These are phyloP conservation scores for Gavia stellata DNA, from an alignment of 2,113 vertebrate genomes.

Conservation along the genomic window DNA sequence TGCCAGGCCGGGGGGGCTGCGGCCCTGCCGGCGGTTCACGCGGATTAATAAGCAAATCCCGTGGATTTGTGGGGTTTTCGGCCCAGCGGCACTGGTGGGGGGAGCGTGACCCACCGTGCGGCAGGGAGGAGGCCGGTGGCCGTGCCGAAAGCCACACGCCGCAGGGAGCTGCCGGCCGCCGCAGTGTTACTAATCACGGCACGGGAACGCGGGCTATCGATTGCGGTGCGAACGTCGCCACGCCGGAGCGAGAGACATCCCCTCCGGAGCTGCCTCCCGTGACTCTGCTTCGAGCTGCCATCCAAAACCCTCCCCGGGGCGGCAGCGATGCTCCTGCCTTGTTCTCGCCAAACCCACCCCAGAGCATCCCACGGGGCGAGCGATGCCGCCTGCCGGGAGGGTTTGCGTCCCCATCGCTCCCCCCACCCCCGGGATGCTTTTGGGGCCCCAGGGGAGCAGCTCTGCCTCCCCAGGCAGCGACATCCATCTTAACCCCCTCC, in stretches of 20 bases:
- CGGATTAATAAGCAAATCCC: constrained; percentile 40
- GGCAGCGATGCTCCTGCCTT: background rate
- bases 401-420: background rate
- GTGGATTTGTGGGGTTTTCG: background rate
- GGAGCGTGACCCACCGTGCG: background rate
- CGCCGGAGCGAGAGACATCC: background rate
- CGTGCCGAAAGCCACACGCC: background rate
- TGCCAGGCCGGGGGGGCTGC: background rate
- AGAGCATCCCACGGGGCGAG: background rate
- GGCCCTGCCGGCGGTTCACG: background rate
- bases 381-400: background rate
- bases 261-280: background rate
- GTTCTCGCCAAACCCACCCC: rapidly evolving
- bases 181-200: constrained; percentile 37
- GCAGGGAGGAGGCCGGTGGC: background rate
- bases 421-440: background rate
- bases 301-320: background rate
- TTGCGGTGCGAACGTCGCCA: background rate
- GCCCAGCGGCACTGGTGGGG: background rate
- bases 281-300: background rate
- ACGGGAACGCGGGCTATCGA: constrained; percentile 15
- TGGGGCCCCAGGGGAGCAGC: background rate
- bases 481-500: background rate
- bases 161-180: constrained; percentile 10
- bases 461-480: background rate